Evolutionary conservation across 2,113 vertebrate genomes (phyloP), one percentile per base, ranked within the genome.

Genomic region (Semnornis frantzii): DNA sequence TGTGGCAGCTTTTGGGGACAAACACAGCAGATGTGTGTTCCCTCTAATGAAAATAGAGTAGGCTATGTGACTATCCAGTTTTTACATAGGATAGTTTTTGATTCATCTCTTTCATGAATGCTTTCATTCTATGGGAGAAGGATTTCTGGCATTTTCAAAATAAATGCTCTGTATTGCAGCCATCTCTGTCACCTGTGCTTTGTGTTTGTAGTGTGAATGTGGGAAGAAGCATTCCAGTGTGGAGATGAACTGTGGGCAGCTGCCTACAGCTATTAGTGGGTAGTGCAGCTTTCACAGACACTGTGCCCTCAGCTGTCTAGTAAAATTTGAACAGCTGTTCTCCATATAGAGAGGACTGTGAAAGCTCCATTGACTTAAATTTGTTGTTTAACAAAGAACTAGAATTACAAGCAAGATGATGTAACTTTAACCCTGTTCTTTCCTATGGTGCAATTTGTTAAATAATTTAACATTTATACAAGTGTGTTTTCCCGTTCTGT

Each of bases 301-400:
- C 94, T 85, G 39, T 94, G 95, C 97, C 97, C 97, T 99, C 99
- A 99, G 99, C 98, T 99, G 99, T 98, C 98, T 98, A 98, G 98
- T 98, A 98, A 97, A 98, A 98, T 98, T 97, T 95, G 97, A 98
- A 98, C 99, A 99, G 98, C 99, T 99, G 99, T 98, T 98, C 96
- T 95, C 89, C 96, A 96, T 97, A 96, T 92, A 97, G 96, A 97
- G 97, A 87, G 87, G 93, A 92, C 97, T 97, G 96, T 98, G 98
- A 98, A 98, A 98, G 98, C 97, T 96, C 97, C 93, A 97, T 98
- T 98, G 98, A 98, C 98, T 98, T 98, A 97, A 95, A 97, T 97
- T 97, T 97, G 96, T 96, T 97, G 95, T 97, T 97, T 96, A 96
- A 97, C 94, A 95, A 96, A 95, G 95, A 97, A 95, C 95, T 97